Evolutionary conservation across 2,113 vertebrate genomes (phyloP).

Genomic region (Epinephelus moara): DNA sequence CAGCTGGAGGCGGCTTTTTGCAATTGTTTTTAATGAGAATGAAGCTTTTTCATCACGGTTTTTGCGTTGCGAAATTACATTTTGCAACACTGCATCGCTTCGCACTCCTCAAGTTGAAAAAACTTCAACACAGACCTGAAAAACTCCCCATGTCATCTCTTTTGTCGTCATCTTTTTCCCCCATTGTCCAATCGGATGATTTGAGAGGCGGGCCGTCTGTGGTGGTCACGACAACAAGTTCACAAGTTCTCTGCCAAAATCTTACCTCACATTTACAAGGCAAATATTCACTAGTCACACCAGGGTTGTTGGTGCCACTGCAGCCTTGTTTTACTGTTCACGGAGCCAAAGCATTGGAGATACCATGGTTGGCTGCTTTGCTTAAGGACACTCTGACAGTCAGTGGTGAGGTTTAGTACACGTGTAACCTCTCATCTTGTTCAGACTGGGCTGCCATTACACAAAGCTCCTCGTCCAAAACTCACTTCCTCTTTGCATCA

Average conservation of each 20-base stretch:
- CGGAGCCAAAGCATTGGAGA: conserved; percentile 1
- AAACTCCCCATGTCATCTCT: too few species aligned
- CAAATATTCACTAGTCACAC: background rate
- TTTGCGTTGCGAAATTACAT: too few species aligned
- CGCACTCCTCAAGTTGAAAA: too few species aligned
- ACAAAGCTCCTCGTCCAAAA: background rate
- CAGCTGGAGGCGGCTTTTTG: too few species aligned
- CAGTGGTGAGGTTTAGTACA: background rate
- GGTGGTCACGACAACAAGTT: too few species aligned
- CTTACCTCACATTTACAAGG: background rate
- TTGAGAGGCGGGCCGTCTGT: too few species aligned
- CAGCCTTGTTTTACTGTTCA: background rate
- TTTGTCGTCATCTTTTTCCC: too few species aligned
- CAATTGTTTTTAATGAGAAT: too few species aligned
- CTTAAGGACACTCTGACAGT: background rate
- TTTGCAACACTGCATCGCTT: too few species aligned
- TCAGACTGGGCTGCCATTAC: background rate
- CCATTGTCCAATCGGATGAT: too few species aligned
- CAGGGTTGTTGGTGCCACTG: background rate
- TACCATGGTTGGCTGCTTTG: conserved; percentile 10
- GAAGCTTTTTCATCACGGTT: too few species aligned
- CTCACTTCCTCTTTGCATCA: background rate
- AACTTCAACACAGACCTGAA: too few species aligned
- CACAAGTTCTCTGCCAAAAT: background rate
- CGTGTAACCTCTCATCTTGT: background rate